Evolutionary conservation across 2,113 vertebrate species (phyloP).

Genomic region (Mionectes macconnelli): DNA sequence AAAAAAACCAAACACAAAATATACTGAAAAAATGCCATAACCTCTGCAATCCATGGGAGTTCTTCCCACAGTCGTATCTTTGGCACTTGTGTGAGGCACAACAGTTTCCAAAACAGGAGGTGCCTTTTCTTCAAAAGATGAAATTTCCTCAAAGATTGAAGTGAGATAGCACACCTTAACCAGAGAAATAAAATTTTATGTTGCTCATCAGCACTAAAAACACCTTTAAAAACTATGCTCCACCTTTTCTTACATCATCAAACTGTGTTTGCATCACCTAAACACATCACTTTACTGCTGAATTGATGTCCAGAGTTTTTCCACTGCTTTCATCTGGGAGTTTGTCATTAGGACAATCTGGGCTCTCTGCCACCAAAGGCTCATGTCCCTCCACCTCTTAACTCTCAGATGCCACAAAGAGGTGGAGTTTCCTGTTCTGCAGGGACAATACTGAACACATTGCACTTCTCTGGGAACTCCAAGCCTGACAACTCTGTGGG

Average conservation of each 20-base stretch:
- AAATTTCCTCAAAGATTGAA: not conserved
- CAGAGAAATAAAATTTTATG: not conserved
- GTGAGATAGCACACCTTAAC: not conserved
- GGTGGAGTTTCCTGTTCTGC: not conserved
- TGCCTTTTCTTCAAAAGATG: not conserved
- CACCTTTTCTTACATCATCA: not conserved
- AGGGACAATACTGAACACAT: not conserved
- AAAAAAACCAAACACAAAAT: not conserved
- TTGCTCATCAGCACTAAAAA: not conserved
- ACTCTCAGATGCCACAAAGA: not conserved
- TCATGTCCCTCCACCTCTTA: not conserved
- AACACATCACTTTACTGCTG: not conserved
- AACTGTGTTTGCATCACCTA: not conserved
- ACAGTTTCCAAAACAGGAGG: not conserved
- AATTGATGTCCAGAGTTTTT: not conserved
- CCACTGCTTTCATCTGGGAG: not conserved
- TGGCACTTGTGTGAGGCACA: not conserved
- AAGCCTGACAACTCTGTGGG: not conserved
- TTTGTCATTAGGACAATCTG: not conserved
- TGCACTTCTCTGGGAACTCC: slow-evolving; percentile 20
- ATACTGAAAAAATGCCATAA: not conserved
- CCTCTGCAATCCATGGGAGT: not conserved
- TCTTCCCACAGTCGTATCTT: not conserved
- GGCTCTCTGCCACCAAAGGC: not conserved
- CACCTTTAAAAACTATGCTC: not conserved